Percentiles rank a stretch among this genome's conserved stretches.
These are phyloP conservation scores for Cygnus olor DNA, from an alignment of 2,797 vertebrate species.

Conservation along the genomic window DNA sequence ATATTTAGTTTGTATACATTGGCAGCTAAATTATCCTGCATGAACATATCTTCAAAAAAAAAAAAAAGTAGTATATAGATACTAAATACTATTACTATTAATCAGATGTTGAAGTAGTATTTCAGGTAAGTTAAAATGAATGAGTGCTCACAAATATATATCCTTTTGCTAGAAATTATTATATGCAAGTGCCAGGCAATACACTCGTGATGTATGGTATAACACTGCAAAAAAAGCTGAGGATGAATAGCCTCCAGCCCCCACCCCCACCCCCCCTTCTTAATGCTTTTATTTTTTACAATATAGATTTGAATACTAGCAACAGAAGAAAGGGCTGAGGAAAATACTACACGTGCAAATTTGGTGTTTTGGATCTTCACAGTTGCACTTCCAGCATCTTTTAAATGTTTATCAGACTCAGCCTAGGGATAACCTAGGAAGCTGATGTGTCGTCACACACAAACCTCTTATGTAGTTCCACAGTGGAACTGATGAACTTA, in stretches of 20 bases:
- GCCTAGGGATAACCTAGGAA: neutral
- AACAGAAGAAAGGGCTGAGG: neutral
- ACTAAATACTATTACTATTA: neutral
- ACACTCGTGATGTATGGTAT: neutral
- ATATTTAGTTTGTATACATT: neutral
- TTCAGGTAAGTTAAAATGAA: neutral
- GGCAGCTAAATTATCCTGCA: neutral
- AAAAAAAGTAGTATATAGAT: neutral
- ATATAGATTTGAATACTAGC: neutral
- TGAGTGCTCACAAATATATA: neutral
- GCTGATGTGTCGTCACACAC: neutral
- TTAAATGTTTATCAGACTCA: neutral
- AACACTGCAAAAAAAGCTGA: neutral
- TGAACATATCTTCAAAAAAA: neutral
- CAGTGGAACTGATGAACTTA: neutral
- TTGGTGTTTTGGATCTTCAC: neutral
- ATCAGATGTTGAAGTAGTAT: neutral
- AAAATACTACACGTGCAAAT: neutral
- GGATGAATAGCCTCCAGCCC: too few species aligned
- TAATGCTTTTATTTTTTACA: neutral
- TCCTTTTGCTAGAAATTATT: neutral
- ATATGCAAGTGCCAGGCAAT: neutral
- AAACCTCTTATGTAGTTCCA: neutral
- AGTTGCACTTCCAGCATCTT: neutral
- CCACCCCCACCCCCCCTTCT: too few species aligned